Conservation (phyloP, 92 coral and sea anemone species). For the Bergia puertoricense region DNA sequence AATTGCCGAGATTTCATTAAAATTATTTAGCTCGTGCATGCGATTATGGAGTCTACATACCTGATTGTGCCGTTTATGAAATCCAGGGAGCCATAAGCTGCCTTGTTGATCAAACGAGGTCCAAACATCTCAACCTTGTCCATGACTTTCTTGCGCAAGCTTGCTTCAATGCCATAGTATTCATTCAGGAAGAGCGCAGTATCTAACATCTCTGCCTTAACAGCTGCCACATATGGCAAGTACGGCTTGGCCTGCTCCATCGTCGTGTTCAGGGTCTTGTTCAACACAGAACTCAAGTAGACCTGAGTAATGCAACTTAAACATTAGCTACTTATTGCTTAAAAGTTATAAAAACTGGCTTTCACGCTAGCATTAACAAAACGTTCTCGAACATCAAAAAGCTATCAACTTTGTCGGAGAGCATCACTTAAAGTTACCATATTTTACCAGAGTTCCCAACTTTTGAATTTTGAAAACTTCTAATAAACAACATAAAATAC, state of each 20-base stretch:
- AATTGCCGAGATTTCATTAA: no score
- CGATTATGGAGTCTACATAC: neutral
- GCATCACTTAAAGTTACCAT: no score
- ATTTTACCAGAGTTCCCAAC: no score
- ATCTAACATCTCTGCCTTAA: conserved; percentile 75
- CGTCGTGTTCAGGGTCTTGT: conserved; percentile 48
- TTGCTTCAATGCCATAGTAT: conserved; percentile 66
- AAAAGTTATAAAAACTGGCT: no score
- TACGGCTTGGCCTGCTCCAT: conserved; percentile 53
- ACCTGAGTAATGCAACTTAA: neutral
- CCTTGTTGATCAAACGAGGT: conserved; percentile 21
- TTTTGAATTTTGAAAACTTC: no score
- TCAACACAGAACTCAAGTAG: conserved; percentile 48
- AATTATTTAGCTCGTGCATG: no score
- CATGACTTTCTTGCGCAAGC: conserved; percentile 37
- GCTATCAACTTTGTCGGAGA: no score
- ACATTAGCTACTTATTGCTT: neutral
- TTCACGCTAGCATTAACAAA: neutral
- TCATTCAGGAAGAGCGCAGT: conserved; percentile 74
- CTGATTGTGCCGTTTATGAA: neutral
- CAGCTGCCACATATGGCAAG: conserved; percentile 60
- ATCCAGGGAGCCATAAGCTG: conserved; percentile 39
- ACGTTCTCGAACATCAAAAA: no score
- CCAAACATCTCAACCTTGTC: conserved; percentile 16
- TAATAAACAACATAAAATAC: no score